Percentiles rank a stretch among this genome's conserved stretches.
Evolutionary conservation across 2,113 vertebrate genomes (phyloP).

Genomic region (Symphodus melops): DNA sequence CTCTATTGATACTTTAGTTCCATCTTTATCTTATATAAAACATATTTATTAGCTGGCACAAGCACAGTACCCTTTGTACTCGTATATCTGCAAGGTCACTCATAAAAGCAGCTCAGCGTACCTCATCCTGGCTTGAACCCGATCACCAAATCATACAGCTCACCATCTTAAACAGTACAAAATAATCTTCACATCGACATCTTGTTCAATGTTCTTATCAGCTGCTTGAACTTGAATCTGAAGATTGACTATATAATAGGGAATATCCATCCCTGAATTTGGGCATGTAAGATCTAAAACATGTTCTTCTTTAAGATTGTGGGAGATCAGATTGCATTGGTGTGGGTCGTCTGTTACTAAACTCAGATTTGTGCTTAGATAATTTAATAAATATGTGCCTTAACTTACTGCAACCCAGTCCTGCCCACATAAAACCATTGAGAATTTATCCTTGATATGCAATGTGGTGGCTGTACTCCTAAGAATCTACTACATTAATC

Average conservation of each 20-base stretch:
- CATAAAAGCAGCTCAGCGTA: background rate
- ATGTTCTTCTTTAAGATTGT: background rate
- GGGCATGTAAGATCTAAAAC: background rate
- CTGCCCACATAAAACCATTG: background rate
- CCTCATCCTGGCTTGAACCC: background rate
- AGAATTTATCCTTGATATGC: background rate
- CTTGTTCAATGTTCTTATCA: background rate
- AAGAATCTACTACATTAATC: background rate
- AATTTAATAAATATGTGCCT: background rate
- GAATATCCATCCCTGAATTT: background rate
- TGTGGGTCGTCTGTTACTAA: background rate
- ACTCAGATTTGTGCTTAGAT: background rate
- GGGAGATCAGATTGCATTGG: background rate
- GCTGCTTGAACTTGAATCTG: background rate
- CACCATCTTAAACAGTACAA: background rate
- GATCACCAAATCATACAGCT: background rate
- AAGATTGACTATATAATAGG: background rate
- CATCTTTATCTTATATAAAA: background rate
- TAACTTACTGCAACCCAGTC: background rate
- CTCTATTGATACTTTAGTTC: conserved; percentile 12
- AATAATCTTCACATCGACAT: background rate
- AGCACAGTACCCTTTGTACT: background rate
- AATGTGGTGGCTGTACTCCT: background rate
- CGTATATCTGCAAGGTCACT: background rate
- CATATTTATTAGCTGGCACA: background rate